These are phyloP conservation scores for Mobula hypostoma DNA, from an alignment of 2,113 vertebrate species.

Conservation along the genomic window DNA sequence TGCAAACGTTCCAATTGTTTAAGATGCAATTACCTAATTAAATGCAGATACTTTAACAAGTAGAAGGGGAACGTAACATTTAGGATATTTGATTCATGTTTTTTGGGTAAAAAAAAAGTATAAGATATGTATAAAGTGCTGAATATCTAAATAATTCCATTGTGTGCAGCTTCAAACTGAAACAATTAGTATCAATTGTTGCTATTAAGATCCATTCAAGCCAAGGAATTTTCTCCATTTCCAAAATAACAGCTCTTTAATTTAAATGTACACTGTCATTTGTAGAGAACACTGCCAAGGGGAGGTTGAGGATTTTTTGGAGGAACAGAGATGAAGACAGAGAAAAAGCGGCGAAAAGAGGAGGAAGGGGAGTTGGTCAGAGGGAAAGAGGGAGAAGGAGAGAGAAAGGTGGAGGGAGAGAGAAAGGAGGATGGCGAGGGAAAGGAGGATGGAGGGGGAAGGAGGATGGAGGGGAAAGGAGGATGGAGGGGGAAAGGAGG, in stretches of 20 bases:
- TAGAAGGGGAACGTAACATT: background rate
- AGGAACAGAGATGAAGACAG: too few species aligned
- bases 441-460: too few species aligned
- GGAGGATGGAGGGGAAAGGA: too few species aligned
- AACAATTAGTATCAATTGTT: background rate
- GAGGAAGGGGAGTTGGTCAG: too few species aligned
- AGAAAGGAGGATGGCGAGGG: too few species aligned
- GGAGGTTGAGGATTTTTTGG: too few species aligned
- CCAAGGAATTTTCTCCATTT: background rate
- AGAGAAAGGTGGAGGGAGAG: too few species aligned
- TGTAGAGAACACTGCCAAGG: too few species aligned
- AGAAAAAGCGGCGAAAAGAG: too few species aligned
- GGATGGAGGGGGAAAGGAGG: too few species aligned
- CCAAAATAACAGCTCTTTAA: background rate
- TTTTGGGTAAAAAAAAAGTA: background rate
- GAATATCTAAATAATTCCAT: background rate
- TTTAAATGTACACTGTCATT: background rate
- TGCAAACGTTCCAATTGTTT: background rate
- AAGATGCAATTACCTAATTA: background rate
- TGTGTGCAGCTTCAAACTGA: background rate
- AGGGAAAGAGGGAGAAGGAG: too few species aligned
- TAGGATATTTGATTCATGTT: background rate
- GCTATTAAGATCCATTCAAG: background rate
- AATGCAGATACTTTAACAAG: background rate
- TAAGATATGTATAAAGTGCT: background rate